These are phyloP conservation scores for Thymelicus acteon DNA, from an alignment of 2,888 invertebrate genomes.

Conservation along the genomic window DNA sequence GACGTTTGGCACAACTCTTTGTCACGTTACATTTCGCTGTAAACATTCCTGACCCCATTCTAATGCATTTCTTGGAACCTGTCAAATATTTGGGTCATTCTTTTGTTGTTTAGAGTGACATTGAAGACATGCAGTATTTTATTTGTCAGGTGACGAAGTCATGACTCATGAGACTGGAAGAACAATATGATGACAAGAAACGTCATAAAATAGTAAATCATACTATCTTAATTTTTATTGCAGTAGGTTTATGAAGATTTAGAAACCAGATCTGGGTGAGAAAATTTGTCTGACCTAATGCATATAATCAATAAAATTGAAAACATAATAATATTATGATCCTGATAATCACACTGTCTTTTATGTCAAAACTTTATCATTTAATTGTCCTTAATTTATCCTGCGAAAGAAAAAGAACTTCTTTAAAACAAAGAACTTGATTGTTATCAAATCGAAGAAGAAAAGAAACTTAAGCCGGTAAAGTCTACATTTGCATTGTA, in stretches of 20 bases:
- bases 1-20: slow-evolving; percentile 47
- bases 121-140: neutral
- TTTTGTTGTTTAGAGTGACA: slow-evolving; percentile 20
- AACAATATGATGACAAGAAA: neutral
- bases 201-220: neutral
- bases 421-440: neutral
- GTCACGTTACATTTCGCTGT: slow-evolving; percentile 38
- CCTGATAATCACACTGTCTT: no score
- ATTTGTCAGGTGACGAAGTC: neutral
- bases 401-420: no score
- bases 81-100: slow-evolving; percentile 26
- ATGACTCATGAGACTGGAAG: neutral
- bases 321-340: no score
- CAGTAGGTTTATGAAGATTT: no score
- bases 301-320: no score
- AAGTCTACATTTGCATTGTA: neutral
- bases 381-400: no score
- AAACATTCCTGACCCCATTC: slow-evolving; percentile 52
- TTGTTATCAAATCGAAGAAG: neutral
- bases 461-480: neutral
- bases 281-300: no score
- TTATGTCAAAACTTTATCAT: no score
- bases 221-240: neutral
- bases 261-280: no score
- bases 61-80: slow-evolving; percentile 52